Conservation (phyloP, 2,113 vertebrate genomes). For the Leptosomus discolor region DNA sequence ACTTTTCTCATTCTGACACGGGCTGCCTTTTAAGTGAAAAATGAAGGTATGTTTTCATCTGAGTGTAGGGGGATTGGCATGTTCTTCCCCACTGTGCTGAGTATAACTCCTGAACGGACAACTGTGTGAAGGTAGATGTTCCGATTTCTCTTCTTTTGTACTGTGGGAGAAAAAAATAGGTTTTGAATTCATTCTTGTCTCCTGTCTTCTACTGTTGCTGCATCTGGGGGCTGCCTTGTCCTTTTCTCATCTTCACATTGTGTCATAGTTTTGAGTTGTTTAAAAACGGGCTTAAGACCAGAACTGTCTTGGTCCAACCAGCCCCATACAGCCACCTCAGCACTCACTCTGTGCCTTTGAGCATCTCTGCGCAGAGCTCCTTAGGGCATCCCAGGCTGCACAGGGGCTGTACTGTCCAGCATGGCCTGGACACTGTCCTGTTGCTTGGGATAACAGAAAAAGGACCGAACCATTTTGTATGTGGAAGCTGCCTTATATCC, state of each 20-base stretch:
- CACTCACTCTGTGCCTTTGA: not conserved
- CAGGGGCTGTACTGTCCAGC: not conserved
- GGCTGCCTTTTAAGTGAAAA: slow-evolving; percentile 9
- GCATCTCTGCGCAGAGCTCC: not conserved
- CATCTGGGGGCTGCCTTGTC: not conserved
- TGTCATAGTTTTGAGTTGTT: not conserved
- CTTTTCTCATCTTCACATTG: not conserved
- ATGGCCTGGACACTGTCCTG: not conserved
- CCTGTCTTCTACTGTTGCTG: not conserved
- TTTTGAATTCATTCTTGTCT: not conserved
- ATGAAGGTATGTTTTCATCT: not conserved
- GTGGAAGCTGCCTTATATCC: not conserved
- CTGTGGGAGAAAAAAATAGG: not conserved
- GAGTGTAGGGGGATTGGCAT: not conserved
- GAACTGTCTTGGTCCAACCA: not conserved
- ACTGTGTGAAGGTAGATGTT: not conserved
- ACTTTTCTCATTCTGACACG: not conserved
- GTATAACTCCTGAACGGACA: not conserved
- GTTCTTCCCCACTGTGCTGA: not conserved
- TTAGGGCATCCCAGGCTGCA: not conserved
- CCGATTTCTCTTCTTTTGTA: not conserved
- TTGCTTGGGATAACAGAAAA: not conserved
- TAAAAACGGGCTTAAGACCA: not conserved
- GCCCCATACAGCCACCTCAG: not conserved
- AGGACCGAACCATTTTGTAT: not conserved